Conservation (phyloP, 1,140 invertebrate genomes). For the Cecropterus lyciades region DNA sequence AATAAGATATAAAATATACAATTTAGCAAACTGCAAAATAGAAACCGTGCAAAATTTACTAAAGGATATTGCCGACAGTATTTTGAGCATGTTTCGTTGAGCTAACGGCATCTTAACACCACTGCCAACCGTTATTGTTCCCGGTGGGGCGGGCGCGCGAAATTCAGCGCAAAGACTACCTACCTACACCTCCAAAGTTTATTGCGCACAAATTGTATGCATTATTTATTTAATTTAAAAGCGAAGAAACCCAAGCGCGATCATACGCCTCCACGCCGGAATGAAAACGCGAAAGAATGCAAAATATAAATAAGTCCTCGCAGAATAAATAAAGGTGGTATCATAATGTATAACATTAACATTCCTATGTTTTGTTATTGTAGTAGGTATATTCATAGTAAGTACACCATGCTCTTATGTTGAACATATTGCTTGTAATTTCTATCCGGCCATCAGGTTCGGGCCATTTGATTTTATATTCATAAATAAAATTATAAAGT, state of each 20-base stretch:
- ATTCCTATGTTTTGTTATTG: too few relatives aligned
- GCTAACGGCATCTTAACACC: conserved; percentile 50
- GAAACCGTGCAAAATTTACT: too few relatives aligned
- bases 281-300: conserved; percentile 70
- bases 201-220: conserved; percentile 81
- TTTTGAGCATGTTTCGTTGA: too few relatives aligned
- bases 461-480: too few relatives aligned
- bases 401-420: too few relatives aligned
- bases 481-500: too few relatives aligned
- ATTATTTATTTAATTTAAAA: conserved; percentile 84
- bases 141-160: conserved; percentile 64
- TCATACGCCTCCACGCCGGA: conserved; percentile 67
- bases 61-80: too few relatives aligned
- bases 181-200: conserved; percentile 74
- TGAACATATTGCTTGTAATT: too few relatives aligned
- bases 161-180: conserved; percentile 69
- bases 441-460: too few relatives aligned
- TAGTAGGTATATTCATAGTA: too few relatives aligned
- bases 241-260: conserved; percentile 75
- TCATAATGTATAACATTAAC: not conserved
- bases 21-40: too few relatives aligned
- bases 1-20: too few relatives aligned
- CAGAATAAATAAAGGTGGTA: conserved; percentile 14
- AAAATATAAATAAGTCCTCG: conserved; percentile 51
- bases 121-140: conserved; percentile 69